A percentile compares a stretch with the other conserved stretches of the same genome.
Evolutionary conservation across 2,888 invertebrate species (phyloP).

Genomic region (Cylloceria caligata): DNA sequence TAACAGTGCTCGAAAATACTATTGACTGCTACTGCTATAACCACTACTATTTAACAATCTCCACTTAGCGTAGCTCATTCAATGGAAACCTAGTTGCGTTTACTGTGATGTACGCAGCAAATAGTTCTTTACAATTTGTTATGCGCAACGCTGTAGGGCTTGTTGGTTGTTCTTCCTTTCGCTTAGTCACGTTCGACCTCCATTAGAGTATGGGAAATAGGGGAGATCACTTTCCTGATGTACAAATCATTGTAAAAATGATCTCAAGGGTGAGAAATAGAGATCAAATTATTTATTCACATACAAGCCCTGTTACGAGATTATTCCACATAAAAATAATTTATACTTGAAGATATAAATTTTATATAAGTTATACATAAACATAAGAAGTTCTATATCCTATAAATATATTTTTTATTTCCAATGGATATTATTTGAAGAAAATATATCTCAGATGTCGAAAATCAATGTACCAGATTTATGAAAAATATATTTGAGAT

Average conservation of each 20-base stretch:
- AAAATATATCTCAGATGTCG: too few species aligned
- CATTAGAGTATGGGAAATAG: constrained; percentile 18
- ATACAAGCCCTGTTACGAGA: not conserved
- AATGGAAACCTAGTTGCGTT: constrained; percentile 16
- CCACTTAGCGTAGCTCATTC: constrained; percentile 37
- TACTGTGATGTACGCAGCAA: constrained; percentile 7
- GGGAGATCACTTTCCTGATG: constrained; percentile 22
- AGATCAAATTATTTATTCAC: not conserved
- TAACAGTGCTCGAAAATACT: too few species aligned
- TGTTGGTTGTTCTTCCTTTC: constrained; percentile 36
- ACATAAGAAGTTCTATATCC: too few species aligned
- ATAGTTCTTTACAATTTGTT: too few species aligned
- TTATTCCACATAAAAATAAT: not conserved
- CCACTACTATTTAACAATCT: constrained; percentile 48
- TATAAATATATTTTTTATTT: too few species aligned
- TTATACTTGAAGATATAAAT: too few species aligned
- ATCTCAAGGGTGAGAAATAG: not conserved
- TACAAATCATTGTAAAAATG: not conserved
- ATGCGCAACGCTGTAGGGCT: too few species aligned
- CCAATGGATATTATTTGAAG: too few species aligned
- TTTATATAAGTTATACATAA: too few species aligned
- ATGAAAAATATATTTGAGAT: too few species aligned
- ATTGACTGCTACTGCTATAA: constrained; percentile 7
- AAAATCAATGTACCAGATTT: too few species aligned
- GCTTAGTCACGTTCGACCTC: constrained; percentile 53